Base-by-base conservation (phyloP, 2,113 vertebrate species). In the Laticauda colubrina region DNA sequence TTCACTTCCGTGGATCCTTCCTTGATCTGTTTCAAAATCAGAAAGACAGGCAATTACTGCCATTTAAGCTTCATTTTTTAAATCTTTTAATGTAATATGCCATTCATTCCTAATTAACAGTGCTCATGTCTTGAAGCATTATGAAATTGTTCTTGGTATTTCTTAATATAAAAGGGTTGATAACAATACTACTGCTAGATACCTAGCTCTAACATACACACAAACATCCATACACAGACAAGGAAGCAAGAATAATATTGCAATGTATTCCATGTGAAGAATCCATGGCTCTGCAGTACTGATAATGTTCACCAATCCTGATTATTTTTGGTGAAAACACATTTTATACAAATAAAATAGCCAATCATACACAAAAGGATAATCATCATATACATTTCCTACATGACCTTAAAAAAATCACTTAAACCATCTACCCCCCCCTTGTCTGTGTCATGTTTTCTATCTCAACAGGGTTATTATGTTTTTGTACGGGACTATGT, bases 71-170 rank as follows among this genome's bases (percentile, higher is more conserved):
- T 96, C 94, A 95, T 94, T 95, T 94, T 96, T 96, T 96, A 97
- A 96, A 95, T 4, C 96, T 94, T 97, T 97, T 97, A 96, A 97
- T 96, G 95, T 97, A 96, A 94, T 96, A 96, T 95, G 92, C 0
- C 96, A 96, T 96, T 97, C 94, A 95, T 95, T 97, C 95, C 96
- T 97, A 95, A 97, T 96, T 97, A 96, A 96, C 95, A 93, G 94
- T 96, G 96, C 95, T 91, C 95, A 96, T 96, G 96, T 95, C 96
- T 96, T 93, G 89, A 94, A 18, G 43, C 95, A 95, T 97, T 96
- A 96, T 94, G 90, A 94, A 96, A 53, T 93, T 95, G 94, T 88
- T 95, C 92, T 96, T 97, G 93, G 96, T 90, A 93, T 88, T 94
- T 96, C 96, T 96, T 96, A 96, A 94, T 93, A 95, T 89, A 93